Evolutionary conservation across 1,140 invertebrate genomes (phyloP), one percentile per base, ranked within the genome.

Genomic region (Trichogramma pretiosum): DNA sequence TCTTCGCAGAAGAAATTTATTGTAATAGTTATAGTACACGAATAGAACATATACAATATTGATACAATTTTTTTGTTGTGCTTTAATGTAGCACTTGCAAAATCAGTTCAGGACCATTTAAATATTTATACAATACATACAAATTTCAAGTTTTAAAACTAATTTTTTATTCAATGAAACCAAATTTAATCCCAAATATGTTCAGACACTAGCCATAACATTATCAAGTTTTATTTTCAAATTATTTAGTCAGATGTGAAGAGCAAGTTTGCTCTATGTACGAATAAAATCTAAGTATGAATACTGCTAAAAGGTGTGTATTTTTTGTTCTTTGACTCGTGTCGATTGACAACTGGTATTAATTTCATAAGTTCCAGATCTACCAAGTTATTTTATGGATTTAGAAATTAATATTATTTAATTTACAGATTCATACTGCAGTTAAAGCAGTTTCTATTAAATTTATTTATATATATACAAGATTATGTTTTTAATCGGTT

Each of bases 61-160:
- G 38, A 46, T 51, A 46, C 49, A 51, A 51, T 51, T 23, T 39
- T 50, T 33, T 36, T 50, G 24, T 36, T 40, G n/a, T n/a, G n/a
- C n/a, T n/a, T n/a, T n/a, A n/a, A n/a, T n/a, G n/a, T n/a, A n/a
- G n/a, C n/a, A n/a, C n/a, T n/a, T n/a, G n/a, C n/a, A n/a, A n/a
- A n/a, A n/a, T n/a, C n/a, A n/a, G 44, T 33, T 43, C 9, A 50
- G 30, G 22, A 36, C n/a, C 30, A 40, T 42, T 50, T 50, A 45
- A 50, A 50, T 50, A 49, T 49, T n/a, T 49, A 50, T 45, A 50
- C 48, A 50, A 45, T 50, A 50, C 41, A 45, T 50, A 50, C 35
- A 40, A 60, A 43, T 38, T 61, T 61, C 38, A 55, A 52, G n/a
- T 50, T 57, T 36, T 50, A 49, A 23, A 59, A 35, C 33, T 57